Evolutionary conservation across 2,113 vertebrate genomes (phyloP).

Genomic region (Mormyrus iriodes): DNA sequence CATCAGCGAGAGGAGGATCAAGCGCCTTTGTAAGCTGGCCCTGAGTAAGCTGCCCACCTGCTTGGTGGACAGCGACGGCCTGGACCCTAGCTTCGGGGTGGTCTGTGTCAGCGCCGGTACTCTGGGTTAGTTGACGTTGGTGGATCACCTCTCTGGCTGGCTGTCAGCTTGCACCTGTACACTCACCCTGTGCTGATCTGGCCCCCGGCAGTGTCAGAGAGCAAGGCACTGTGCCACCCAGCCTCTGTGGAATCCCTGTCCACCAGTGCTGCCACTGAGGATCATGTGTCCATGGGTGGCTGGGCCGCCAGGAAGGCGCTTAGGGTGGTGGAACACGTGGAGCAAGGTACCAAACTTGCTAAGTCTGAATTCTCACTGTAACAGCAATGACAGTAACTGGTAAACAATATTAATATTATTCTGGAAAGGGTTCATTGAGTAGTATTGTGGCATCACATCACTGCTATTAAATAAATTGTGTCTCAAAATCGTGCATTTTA

Average conservation of each 20-base stretch:
- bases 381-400: background rate
- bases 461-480: background rate
- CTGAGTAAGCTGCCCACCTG: slow-evolving; percentile 90
- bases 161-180: background rate
- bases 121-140: slow-evolving; percentile 65
- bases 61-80: slow-evolving; percentile 87
- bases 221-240: slow-evolving; percentile 70
- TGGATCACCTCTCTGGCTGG: background rate
- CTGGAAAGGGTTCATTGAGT: background rate
- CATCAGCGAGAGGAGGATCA: slow-evolving; percentile 90
- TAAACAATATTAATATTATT: background rate
- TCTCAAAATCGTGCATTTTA: background rate
- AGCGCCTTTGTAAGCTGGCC: slow-evolving; percentile 88
- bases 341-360: slow-evolving; percentile 72
- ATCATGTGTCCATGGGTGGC: slow-evolving; percentile 73
- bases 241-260: slow-evolving; percentile 96
- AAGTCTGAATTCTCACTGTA: background rate
- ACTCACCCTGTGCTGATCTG: background rate
- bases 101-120: slow-evolving; percentile 91
- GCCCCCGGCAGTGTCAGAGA: slow-evolving; percentile 69
- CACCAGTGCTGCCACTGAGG: slow-evolving; percentile 82
- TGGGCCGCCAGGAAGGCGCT: slow-evolving; percentile 92
- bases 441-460: no score
- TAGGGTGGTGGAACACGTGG: slow-evolving; percentile 86
- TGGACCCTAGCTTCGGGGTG: slow-evolving; percentile 98